Evolutionary conservation across 1,140 invertebrate genomes (phyloP), one percentile per base, ranked within the genome.

Genomic region (Lanistes nyassanus): DNA sequence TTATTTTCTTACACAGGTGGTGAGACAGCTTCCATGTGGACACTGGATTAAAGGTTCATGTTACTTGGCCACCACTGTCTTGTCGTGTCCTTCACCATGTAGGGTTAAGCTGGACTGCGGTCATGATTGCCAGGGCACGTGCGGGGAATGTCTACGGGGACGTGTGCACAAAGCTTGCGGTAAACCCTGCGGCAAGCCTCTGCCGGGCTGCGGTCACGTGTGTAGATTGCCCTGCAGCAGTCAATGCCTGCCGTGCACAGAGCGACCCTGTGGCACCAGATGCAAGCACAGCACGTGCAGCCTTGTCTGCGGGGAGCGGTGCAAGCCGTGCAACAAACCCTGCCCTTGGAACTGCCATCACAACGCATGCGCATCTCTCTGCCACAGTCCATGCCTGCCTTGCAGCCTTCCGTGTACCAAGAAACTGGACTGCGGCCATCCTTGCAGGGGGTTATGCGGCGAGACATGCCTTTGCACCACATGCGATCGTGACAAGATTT

Each of bases 211-310:
- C 79, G 87, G 86, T 13, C 89, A 90, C 76, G 67, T 78, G 34
- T 90, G 89, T 73, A 76, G 75, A 13, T 76, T 81, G 53, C 75
- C 62, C 0, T 84, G 83, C 73, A 53, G 66, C 29, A 81, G 76
- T 3, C 55, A 76, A 11, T 94, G 93, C 78, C 92, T 92, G 29
- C 93, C 93, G 1, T 94, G 93, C 84, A 7, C 58, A 31, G 93
- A 94, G 86, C 85, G 87, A 7, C 75, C 74, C 60, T 94, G 94
- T 84, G 85, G 26, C 0, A 90, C 89, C 36, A 79, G 83, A 84
- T 95, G 94, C 87, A 79, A 82, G 51, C 89, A 92, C 77, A 87
- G 89, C 34, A 94, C 93, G 87, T 89, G 91, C 58, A 87, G 89
- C 36, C 79, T 81, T 9, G 89, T 92, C 60, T 91, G 94, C 73